Base-by-base conservation (phyloP, 2,113 vertebrate genomes). In the Herpetotheres cachinnans region DNA sequence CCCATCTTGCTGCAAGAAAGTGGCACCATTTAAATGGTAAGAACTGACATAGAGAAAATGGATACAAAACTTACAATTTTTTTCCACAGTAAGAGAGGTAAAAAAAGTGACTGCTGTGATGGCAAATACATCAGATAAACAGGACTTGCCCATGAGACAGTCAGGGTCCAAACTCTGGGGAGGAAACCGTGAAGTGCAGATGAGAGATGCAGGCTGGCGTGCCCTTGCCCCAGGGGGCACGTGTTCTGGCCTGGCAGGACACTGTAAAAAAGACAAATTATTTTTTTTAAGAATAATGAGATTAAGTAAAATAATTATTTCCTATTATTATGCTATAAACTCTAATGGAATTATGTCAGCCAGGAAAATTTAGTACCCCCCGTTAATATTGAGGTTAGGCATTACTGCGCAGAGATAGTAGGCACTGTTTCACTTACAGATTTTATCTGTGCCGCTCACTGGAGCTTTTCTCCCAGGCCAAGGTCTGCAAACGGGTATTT, bases 161-260 rank as follows among this genome's bases (percentile, higher is more conserved):
- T 46, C 22, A 87, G 59, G 27, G 34, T 81, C 27, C 3, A 4
- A 50, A 16, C 44, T 59, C 40, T 55, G 38, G 13, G 55, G 22
- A 78, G 59, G 34, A 71, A 83, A 32, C 30, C 17, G 38, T 25
- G 12, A 62, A n/a, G 22, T 49, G 61, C 70, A 70, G 40, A 24
- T 29, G 49, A 55, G 50, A 78, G 59, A 25, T 85, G 59, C 49
- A 55, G 18, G 20, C 24, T 55, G 70, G 25, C 4, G 4, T 18
- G 20, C 27, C 85, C 40, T 49, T 26, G 30, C 13, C 36, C 17
- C 65, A 19, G 2, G 1, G 2, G 38, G 17, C 3, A 0, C 0
- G 0, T 59, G 27, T 65, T 69, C 71, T 65, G 38, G 29, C 38
- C 66, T 79, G 50, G 21, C 61, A 61, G 42, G 42, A 42, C 42